Evolutionary conservation across 2,888 invertebrate genomes (phyloP), one percentile per base, ranked within the genome.

Genomic region (Alcis repandata): DNA sequence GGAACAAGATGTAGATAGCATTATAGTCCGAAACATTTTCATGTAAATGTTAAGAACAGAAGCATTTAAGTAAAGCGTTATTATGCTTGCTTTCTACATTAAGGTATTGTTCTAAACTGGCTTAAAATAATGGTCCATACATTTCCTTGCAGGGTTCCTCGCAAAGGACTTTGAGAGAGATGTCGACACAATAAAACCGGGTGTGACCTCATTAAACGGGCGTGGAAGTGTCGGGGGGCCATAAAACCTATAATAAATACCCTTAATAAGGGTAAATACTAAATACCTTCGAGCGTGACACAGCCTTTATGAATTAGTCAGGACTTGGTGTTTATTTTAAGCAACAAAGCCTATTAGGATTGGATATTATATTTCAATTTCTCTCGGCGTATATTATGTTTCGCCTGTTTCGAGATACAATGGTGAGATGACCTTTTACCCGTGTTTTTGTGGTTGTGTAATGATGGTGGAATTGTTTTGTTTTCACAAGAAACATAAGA

Each of bases 221-320:
- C 76, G 76, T 72, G 72, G 74, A 65, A 78, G 72, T 77, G 76
- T 75, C 79, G 78, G 70, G 74, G 73, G 67, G 71, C 76, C 71
- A 79, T 85, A 82, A 84, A 83, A 74, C 77, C 75, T 69, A 74
- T 72, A 82, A 76, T 76, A 79, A 82, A 77, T 79, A 80, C 75
- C 74, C 74, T 77, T 77, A 81, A 78, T 79, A 79, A 77, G 76
- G 73, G 76, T 71, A 71, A 63, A 58, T 63, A 63, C 73, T 72
- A 69, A 61, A 56, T 57, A 57, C 72, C 72, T 73, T 74, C 75
- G 72, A 46, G 71, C 75, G 71, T 71, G 71, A 74, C 73, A 77
- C 75, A 77, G 78, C 73, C 77, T 83, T 81, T 80, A 80, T 79
- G 79, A 81, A 82, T 84, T 79, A 77, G 74, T 62, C 68, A 65